Evolutionary conservation across 2,113 vertebrate species (phyloP).

Genomic region (Cepphus grylle): DNA sequence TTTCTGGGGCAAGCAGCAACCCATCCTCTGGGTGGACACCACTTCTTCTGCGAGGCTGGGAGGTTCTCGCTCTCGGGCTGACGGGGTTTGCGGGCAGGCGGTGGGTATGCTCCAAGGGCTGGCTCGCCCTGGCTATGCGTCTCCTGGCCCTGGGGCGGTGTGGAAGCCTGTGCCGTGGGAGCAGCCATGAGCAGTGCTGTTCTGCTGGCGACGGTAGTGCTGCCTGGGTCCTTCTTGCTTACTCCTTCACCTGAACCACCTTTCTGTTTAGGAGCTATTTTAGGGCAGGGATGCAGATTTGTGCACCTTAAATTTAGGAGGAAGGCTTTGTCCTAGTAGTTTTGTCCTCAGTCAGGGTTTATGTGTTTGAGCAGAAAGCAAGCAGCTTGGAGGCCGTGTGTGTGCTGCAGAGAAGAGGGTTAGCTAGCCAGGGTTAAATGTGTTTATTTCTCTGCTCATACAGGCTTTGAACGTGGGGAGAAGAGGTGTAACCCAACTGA

Average conservation of each 20-base stretch:
- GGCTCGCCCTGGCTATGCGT: not conserved
- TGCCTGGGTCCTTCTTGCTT: not conserved
- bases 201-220: not conserved
- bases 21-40: not conserved
- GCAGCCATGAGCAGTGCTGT: not conserved
- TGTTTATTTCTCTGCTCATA: not conserved
- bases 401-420: not conserved
- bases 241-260: not conserved
- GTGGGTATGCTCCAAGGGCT: not conserved
- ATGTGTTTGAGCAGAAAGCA: not conserved
- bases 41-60: not conserved
- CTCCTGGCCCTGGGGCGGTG: not conserved
- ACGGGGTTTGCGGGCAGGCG: not conserved
- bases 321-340: not conserved
- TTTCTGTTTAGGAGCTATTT: not conserved
- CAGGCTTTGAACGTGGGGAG: not conserved
- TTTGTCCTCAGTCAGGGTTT: not conserved
- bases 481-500: not conserved
- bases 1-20: not conserved
- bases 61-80: not conserved
- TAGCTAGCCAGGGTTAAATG: not conserved
- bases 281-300: not conserved
- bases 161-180: not conserved
- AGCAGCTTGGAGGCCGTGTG: not conserved
- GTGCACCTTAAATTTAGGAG: not conserved